These are phyloP conservation scores for Macrophya alboannulata DNA, from an alignment of 2,888 invertebrate species.

Conservation along the genomic window DNA sequence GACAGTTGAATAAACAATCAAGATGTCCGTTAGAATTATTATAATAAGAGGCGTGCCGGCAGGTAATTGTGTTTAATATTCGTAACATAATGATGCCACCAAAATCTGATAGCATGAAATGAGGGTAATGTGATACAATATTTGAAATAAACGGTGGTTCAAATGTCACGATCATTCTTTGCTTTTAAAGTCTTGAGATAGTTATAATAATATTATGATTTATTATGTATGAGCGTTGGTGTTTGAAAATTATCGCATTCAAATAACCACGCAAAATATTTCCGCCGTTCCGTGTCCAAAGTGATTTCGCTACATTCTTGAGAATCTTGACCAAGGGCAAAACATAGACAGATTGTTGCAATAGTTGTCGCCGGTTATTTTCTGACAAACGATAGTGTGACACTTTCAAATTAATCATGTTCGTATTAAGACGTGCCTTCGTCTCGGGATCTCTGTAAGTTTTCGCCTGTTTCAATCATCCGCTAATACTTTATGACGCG, in stretches of 20 bases:
- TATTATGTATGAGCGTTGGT: not conserved
- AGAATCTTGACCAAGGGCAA: not conserved
- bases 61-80: not conserved
- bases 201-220: not conserved
- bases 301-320: not conserved
- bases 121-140: not conserved
- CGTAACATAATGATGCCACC: not conserved
- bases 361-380: slow-evolving; percentile 47
- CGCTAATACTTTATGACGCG: not conserved
- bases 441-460: slow-evolving; percentile 69
- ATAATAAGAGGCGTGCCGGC: not conserved
- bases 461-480: slow-evolving; percentile 1
- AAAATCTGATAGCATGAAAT: not conserved
- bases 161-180: not conserved
- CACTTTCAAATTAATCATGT: slow-evolving; percentile 64
- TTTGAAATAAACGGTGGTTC: not conserved
- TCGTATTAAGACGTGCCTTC: slow-evolving; percentile 66
- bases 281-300: slow-evolving; percentile 50
- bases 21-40: not conserved
- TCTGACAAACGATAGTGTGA: slow-evolving; percentile 14
- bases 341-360: slow-evolving; percentile 5
- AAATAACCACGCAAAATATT: slow-evolving; percentile 14
- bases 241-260: not conserved
- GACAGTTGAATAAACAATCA: not conserved
- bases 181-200: not conserved